Conservation (phyloP, 1,140 invertebrate species). For the Plutomurus gul region DNA sequence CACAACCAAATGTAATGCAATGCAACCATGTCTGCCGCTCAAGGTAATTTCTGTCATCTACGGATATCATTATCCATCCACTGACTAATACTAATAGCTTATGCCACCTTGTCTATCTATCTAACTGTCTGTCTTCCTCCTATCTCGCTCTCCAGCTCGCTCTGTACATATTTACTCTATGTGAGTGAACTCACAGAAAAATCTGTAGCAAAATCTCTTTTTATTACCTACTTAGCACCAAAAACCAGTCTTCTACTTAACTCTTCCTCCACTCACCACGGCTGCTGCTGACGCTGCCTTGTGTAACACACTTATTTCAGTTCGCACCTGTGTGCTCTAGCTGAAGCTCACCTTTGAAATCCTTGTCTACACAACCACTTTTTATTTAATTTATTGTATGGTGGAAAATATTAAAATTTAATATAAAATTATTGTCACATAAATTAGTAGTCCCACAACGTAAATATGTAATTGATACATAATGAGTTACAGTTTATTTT, state of each 20-base stretch:
- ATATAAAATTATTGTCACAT: too few relatives aligned
- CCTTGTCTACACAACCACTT: neutral
- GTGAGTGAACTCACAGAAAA: too few relatives aligned
- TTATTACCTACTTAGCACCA: neutral
- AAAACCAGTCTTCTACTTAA: neutral
- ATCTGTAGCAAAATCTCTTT: constrained; percentile 1
- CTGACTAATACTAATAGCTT: constrained; percentile 10
- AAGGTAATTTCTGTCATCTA: constrained; percentile 37
- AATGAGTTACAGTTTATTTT: too few relatives aligned
- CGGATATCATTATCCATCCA: constrained; percentile 33
- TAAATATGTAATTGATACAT: too few relatives aligned
- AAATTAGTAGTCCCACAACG: too few relatives aligned
- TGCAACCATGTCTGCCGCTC: neutral
- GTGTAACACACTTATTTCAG: neutral
- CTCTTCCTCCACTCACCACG: too few relatives aligned
- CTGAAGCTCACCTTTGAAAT: neutral
- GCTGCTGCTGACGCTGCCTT: neutral
- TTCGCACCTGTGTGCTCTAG: too few relatives aligned
- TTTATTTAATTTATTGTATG: too few relatives aligned
- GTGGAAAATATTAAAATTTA: too few relatives aligned
- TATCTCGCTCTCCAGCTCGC: neutral
- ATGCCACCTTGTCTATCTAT: constrained; percentile 23
- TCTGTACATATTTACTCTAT: neutral
- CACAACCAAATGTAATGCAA: neutral
- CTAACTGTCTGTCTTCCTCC: neutral